Evolutionary conservation across 2,888 invertebrate genomes (phyloP), one percentile per base, ranked within the genome.

Genomic region (Dinocampus coccinellae): DNA sequence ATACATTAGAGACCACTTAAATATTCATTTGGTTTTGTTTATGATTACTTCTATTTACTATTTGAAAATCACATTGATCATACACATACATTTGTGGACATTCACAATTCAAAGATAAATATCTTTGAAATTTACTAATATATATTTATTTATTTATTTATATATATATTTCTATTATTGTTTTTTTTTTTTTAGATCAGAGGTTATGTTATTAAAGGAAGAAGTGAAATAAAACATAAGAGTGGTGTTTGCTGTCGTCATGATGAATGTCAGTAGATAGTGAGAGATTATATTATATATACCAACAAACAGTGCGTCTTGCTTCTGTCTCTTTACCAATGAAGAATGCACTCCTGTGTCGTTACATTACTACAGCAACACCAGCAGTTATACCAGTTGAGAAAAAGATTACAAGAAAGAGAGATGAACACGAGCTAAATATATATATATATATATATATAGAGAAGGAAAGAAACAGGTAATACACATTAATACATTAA

Each of bases 241-340:
- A 70, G 70, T 73, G 77, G 78, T 82, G 83, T 82, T 82, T 77
- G 47, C 82, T 83, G 84, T 83, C 83, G 71, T 76, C 80, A 79
- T 83, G 84, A 84, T 84, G 82, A 83, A 84, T 83, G 84, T 77
- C 72, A 74, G 65, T 73, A 83, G 84, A 84, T 84, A 84, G 76
- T 76, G 73, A 73, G 79, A 76, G 79, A 79, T 81, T 83, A 70
- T 70, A 64, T 70, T 64, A 70, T n/a, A n/a, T n/a, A n/a, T 64
- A 82, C 82, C 77, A 78, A 66, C 75, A 76, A 75, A 78, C 81
- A 78, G 82, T 81, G 80, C 78, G 81, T 84, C 84, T 84, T 82
- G 81, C 78, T 84, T 77, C 80, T 79, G 82, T 79, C 82, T 79
- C 81, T 78, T 81, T 81, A 77, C 77, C 72, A 69, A 75, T 69